Conservation (phyloP, 2,113 vertebrate genomes). For the Callocephalon fimbriatum region DNA sequence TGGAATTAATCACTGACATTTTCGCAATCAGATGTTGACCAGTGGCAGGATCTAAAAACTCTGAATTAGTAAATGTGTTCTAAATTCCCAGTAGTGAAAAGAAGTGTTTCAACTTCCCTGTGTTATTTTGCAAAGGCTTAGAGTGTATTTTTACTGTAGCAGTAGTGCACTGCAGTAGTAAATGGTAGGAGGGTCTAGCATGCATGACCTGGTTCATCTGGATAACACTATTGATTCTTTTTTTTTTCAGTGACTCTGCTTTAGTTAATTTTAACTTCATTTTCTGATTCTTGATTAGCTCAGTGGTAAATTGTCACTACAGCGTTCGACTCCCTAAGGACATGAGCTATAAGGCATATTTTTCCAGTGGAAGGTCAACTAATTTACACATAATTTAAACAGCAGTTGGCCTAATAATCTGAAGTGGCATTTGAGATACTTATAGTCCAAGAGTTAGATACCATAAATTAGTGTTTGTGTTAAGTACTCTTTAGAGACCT, state of each 20-base stretch:
- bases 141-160: not conserved
- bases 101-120: not conserved
- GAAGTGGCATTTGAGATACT: constrained; percentile 21
- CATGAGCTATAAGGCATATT: constrained; percentile 1
- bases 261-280: constrained; percentile 23
- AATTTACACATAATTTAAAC: constrained; percentile 34
- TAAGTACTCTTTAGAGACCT: constrained; percentile 3
- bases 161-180: not conserved
- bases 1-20: not conserved
- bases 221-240: not conserved
- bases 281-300: constrained; percentile 44
- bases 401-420: constrained; percentile 39
- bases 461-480: constrained; percentile 5
- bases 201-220: constrained; percentile 10
- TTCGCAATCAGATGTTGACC: not conserved
- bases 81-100: not conserved
- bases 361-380: not conserved
- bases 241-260: not conserved
- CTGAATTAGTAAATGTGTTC: fast-evolving
- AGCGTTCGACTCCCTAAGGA: not conserved
- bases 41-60: not conserved
- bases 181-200: not conserved
- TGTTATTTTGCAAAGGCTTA: not conserved
- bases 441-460: not conserved
- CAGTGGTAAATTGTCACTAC: constrained; percentile 23